phyloP scores from a whole-genome alignment of 2,888 invertebrate genomes.

The Linnaemya tessellans region DNA sequence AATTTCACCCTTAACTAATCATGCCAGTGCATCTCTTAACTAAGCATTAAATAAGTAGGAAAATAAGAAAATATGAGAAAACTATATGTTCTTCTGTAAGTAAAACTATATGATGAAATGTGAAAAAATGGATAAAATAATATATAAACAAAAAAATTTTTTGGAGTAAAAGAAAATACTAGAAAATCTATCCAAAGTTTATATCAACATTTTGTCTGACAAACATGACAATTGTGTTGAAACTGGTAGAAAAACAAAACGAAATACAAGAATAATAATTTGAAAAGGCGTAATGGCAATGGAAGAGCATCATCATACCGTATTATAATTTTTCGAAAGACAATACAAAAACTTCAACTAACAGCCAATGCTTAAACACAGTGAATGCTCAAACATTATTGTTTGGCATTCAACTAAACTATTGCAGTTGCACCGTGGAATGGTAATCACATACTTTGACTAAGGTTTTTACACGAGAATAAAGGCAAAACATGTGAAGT shows the following conservation, averaged over 20 bases:
- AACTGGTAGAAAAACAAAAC: background rate
- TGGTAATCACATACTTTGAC: background rate
- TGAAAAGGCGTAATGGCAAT: conserved; percentile 20
- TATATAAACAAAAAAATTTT: background rate
- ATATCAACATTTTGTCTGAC: conserved; percentile 54
- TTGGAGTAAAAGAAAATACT: conserved; percentile 13
- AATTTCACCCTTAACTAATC: conserved; percentile 8
- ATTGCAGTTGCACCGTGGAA: conserved; percentile 11
- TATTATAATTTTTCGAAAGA: conserved; percentile 21
- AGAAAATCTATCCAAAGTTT: conserved; percentile 50
- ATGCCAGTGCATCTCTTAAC: background rate
- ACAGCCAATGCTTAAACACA: conserved; percentile 27
- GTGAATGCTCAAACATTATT: conserved; percentile 46
- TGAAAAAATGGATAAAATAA: background rate
- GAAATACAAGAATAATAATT: conserved; percentile 15
- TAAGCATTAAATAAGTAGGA: conserved; percentile 49
- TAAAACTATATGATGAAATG: background rate
- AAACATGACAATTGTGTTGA: conserved; percentile 63
- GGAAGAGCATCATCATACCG: conserved; percentile 22
- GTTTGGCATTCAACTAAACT: conserved; percentile 34
- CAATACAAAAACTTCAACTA: conserved; percentile 3
- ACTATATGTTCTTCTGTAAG: background rate
- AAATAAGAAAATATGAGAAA: conserved; percentile 41
- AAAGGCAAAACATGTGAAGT: background rate
- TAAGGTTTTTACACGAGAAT: background rate